Evolutionary conservation across 2,113 vertebrate genomes (phyloP), one percentile per base, ranked within the genome.

Genomic region (Nerophis lumbriciformis): DNA sequence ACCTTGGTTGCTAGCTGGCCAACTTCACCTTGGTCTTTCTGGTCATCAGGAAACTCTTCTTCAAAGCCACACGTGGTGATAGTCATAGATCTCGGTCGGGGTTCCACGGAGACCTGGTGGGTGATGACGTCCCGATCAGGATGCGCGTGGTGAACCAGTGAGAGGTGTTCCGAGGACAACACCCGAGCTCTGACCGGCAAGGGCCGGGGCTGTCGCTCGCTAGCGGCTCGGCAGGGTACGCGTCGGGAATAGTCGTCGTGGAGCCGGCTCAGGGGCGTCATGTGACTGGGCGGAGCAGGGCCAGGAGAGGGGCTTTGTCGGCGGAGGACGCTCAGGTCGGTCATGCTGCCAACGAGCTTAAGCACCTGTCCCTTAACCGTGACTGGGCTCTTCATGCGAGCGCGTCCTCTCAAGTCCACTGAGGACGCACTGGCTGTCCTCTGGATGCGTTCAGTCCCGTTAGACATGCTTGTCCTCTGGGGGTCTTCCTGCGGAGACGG

Each of bases 171-270:
- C 0, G 48, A 69, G 39, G 77, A 76, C 13, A 19, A 8, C 16
- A 60, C 62, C 16, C 81, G 71, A 6, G 66, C 83, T 21, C 76
- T 81, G 60, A 79, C 1, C 0, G 88, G 79, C 4, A 83, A 82
- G 3, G 82, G 77, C 13, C 89, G 84, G 35, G 88, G 89, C 69
- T 87, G 87, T 10, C 90, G 84, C 55, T 92, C 93, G 0, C 47
- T 79, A 69, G 89, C 88, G 0, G 85, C 75, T 36, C 82, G 69
- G 54, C 89, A 90, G 72, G 94, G 94, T 73, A 85, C 83, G 1
- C 96, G 91, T 59, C 92, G 93, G 4, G 95, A 96, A 54, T 99
- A 99, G 88, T 95, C 94, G 1, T 98, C 97, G 0, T 98, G 97
- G 55, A 99, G 86, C 51, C 84, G 88, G 82, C 92, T 90, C 86